Evolutionary conservation across 2,113 vertebrate species (phyloP), one percentile per base, ranked within the genome.

Genomic region (Spermophilus dauricus): DNA sequence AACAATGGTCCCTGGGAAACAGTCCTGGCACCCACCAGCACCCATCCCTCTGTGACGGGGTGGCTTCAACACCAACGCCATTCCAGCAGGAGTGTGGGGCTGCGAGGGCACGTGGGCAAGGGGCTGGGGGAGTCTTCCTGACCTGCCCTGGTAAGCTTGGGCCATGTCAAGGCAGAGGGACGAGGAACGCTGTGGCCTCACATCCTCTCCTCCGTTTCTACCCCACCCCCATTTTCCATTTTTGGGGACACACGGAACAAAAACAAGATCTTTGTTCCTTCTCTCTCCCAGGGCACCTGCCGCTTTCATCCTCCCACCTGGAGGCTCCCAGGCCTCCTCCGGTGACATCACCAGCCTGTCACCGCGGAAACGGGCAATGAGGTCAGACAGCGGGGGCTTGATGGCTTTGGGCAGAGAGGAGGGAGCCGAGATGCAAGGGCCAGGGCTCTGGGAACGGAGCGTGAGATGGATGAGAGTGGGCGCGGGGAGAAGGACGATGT

Each of bases 341-440:
- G 28, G 76, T 93, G 97, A 97, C 92, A 45, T 94, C 96, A 56
- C 28, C 61, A 37, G 85, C 32, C 69, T 0, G 77, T 96, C 73
- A 0, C 94, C 5, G 0, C 0, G 24, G 95, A 94, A 92, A 94
- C 37, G 0, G 89, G 56, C 81, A 85, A 42, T 61, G 87, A 97
- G 95, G 90, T 96, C 94, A 94, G 92, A 48, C 73, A 32, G 92
- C 3, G 0, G 72, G 91, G 26, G 48, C 16, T 5, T 18, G 95
- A 75, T 39, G 89, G 83, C 76, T 93, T 67, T 65, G 22, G 67
- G 81, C n/a, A 30, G 53, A 30, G 70, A 45, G n/a, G n/a, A 28
- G 22, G 83, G 34, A 26, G 67, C 9, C 0, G 22, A 63, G 39
- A 45, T 17, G 3, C 1, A 39, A 13, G 78, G 9, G 24, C 18